Evolutionary conservation across 2,113 vertebrate species (phyloP), one percentile per base, ranked within the genome.

Genomic region (Hippolais icterina): DNA sequence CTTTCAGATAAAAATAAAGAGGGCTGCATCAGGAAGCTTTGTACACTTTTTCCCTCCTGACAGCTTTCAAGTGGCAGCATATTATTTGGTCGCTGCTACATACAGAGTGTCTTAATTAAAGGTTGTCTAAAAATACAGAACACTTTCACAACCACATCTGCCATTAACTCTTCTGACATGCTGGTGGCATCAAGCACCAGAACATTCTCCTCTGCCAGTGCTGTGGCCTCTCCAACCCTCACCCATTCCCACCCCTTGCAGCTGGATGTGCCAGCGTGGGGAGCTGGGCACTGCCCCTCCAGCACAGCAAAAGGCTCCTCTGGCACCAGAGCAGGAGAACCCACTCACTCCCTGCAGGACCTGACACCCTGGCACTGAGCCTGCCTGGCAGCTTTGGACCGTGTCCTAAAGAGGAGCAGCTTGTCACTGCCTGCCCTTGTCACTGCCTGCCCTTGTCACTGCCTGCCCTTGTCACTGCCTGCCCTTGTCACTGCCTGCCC

Each of bases 51-150:
- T 79, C 83, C 96, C 97, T 96, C 96, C 97, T 98, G 98, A 98
- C 98, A 98, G 98, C 96, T 97, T 97, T 97, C 98, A 98, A 98
- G 97, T 97, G 98, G 97, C 98, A 98, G 97, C 97, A 91, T 98
- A 97, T 98, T 98, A 98, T 98, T 98, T 98, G 97, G 98, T 97
- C 83, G 74, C 96, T 86, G 89, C 96, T 97, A 98, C 97, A 95
- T 91, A 98, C 97, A 97, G 97, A 97, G 98, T 94, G 88, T 98
- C 97, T 98, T 98, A 98, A 98, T 98, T 98, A 98, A 98, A 98
- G 98, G 98, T 98, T 98, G 98, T 98, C 98, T 98, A 97, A 98
- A 98, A 98, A 98, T 97, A 98, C 97, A 97, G 97, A 97, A 96
- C 96, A 46, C 96, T 97, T 97, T 94, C 96, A 94, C 97, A 97